Conservation (phyloP, 1,140 invertebrate genomes). For the honey bee (Apis mellifera) region DNA sequence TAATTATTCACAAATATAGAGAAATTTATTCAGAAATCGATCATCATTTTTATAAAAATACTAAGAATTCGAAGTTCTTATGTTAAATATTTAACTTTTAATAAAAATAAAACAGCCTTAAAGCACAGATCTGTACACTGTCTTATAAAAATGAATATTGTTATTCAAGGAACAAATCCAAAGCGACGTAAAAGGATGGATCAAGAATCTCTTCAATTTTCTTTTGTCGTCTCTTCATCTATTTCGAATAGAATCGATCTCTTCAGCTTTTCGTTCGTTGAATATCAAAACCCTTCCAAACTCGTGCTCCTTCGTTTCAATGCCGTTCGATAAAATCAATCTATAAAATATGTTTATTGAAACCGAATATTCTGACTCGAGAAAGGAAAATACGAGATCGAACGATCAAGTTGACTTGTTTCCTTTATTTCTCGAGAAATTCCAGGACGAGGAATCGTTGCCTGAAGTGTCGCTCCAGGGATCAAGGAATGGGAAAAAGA, state of each 20-base stretch:
- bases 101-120: too few species aligned
- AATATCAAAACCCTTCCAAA: neutral
- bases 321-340: constrained; percentile 2
- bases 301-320: neutral
- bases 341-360: constrained; percentile 10
- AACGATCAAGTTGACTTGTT: neutral
- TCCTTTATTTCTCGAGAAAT: neutral
- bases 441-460: neutral
- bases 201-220: neutral
- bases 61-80: too few species aligned
- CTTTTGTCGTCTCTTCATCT: neutral
- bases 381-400: neutral
- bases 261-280: neutral
- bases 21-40: too few species aligned
- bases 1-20: too few species aligned
- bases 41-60: too few species aligned
- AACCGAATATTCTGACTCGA: neutral
- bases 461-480: neutral
- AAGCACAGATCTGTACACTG: neutral
- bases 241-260: constrained; percentile 3
- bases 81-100: too few species aligned
- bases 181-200: neutral
- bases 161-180: neutral
- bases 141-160: neutral
- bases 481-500: neutral